phyloP scores from a whole-genome alignment of 2,113 vertebrate species.

The Triplophysa dalaica region DNA sequence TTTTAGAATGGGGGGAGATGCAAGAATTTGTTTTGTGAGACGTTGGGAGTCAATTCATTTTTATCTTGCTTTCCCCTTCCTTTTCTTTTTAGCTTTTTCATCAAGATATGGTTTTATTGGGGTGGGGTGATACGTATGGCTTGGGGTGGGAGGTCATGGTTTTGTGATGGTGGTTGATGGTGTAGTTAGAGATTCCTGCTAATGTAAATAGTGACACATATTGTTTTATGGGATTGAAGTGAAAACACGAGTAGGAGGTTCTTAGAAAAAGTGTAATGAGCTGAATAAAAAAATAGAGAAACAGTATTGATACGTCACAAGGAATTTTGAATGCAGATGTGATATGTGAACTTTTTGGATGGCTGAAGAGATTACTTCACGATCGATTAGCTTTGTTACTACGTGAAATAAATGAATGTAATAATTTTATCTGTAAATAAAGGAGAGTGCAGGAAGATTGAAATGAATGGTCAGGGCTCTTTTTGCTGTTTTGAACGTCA shows the following conservation, averaged over 20 bases:
- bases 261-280: constrained; percentile 51
- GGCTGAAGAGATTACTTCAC: constrained; percentile 73
- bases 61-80: constrained; percentile 6
- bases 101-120: constrained; percentile 51
- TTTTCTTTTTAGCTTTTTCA: constrained; percentile 51
- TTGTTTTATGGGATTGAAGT: constrained; percentile 63
- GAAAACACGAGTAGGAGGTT: constrained; percentile 52
- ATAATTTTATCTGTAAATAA: constrained; percentile 79
- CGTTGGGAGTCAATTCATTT: constrained; percentile 51
- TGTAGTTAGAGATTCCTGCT: constrained; percentile 68
- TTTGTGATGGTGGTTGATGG: constrained; percentile 70
- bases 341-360: constrained; percentile 67
- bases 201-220: constrained; percentile 79
- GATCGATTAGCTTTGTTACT: constrained; percentile 80
- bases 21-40: constrained; percentile 61
- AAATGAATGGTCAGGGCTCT: constrained; percentile 65
- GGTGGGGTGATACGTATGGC: constrained; percentile 43
- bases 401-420: constrained; percentile 80
- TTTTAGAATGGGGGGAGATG: constrained; percentile 74
- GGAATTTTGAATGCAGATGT: constrained; percentile 48
- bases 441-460: constrained; percentile 65
- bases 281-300: constrained; percentile 59
- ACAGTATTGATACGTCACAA: constrained; percentile 36
- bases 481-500: constrained; percentile 62
- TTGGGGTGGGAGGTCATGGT: constrained; percentile 51